Evolutionary conservation across 2,113 vertebrate genomes (phyloP).

Genomic region (Labeo catla): DNA sequence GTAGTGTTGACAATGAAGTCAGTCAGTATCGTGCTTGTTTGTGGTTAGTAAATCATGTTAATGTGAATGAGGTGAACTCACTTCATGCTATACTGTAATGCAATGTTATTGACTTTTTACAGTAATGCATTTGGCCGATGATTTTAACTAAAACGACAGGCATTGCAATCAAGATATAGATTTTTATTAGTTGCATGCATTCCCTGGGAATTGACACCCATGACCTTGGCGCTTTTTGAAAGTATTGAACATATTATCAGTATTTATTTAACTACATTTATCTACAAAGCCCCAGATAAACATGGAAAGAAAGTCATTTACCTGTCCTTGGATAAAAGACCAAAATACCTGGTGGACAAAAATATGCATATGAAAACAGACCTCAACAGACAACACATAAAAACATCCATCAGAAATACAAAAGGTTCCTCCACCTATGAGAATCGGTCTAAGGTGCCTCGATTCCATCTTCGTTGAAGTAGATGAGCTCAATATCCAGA

Average conservation of each 20-base stretch:
- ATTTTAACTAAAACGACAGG: not conserved
- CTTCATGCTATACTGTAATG: not conserved
- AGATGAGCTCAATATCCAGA: not conserved
- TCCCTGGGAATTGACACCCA: not conserved
- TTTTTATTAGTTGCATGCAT: not conserved
- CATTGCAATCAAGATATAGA: not conserved
- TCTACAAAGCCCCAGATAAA: not conserved
- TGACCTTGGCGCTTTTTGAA: not conserved
- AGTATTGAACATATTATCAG: not conserved
- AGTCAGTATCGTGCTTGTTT: not conserved
- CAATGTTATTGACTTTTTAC: not conserved
- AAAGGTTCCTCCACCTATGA: not conserved
- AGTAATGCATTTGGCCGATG: not conserved
- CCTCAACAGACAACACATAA: not conserved
- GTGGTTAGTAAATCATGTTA: not conserved
- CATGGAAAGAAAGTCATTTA: constrained; percentile 12
- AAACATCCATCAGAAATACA: not conserved
- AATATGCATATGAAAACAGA: not conserved
- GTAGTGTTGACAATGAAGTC: not conserved
- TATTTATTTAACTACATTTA: not conserved
- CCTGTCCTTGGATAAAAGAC: constrained; percentile 19
- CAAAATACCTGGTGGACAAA: constrained; percentile 8
- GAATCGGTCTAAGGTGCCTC: not conserved
- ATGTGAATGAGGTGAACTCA: not conserved
- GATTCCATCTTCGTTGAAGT: not conserved